A percentile compares a stretch with the other conserved stretches of the same genome.
phyloP scores from a whole-genome alignment of 2,113 vertebrate genomes.

The Dendropsophus ebraccatus region DNA sequence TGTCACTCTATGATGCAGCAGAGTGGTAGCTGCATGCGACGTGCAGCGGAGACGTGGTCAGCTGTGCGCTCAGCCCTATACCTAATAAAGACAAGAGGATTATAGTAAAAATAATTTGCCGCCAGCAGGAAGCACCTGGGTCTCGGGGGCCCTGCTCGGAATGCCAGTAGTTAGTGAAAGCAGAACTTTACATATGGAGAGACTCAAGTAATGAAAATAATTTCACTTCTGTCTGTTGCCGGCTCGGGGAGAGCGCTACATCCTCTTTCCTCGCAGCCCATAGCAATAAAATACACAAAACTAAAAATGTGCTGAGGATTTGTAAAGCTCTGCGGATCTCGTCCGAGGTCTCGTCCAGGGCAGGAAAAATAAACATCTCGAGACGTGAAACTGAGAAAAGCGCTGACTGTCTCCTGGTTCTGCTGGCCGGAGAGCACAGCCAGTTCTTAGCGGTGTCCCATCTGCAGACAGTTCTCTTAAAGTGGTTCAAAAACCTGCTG shows the following conservation, averaged over 20 bases:
- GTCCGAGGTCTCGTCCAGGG: not conserved
- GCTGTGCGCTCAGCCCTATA: constrained; percentile 26
- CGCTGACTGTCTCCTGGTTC: not conserved
- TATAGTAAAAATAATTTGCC: constrained; percentile 50
- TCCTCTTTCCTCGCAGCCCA: not conserved
- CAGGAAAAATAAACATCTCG: constrained; percentile 48
- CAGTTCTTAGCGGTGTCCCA: constrained; percentile 46
- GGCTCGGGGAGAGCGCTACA: not conserved
- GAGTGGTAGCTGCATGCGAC: not conserved
- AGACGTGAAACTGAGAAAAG: constrained; percentile 13
- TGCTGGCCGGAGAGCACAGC: constrained; percentile 23
- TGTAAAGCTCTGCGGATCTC: not conserved
- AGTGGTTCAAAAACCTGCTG: no score
- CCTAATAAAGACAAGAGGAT: constrained; percentile 49
- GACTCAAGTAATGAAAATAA: constrained; percentile 44
- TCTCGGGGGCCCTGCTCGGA: not conserved
- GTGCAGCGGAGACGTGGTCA: no score
- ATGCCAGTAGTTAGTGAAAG: not conserved
- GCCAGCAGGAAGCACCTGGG: constrained; percentile 58
- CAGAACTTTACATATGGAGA: constrained; percentile 37
- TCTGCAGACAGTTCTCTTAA: constrained; percentile 58
- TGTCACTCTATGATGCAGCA: not conserved
- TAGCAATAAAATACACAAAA: constrained; percentile 12
- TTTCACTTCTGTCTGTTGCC: not conserved
- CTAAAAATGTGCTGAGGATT: not conserved